Base-by-base conservation (phyloP, 2,888 invertebrate genomes). In the Aquatica leii region DNA sequence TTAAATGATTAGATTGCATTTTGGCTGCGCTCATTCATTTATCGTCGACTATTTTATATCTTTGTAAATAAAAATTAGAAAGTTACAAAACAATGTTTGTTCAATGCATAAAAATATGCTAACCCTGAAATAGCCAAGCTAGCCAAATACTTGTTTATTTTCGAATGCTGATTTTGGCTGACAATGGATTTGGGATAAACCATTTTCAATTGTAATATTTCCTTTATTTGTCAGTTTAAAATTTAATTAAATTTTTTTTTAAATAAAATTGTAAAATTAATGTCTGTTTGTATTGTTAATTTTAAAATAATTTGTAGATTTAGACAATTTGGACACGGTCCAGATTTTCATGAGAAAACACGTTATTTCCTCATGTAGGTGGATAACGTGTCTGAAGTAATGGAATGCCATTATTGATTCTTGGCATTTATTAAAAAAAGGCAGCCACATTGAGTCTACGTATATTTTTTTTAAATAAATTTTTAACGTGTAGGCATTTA, bases 71-170 rank as follows among this genome's bases (percentile, higher is more conserved):
- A 37, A 1, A 31, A 15, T 34, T 50, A 52, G 34, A 35, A 1
- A 24, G 21, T 49, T 49, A 49, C 2, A 49, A 50, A 35, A 52
- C n/a, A 52, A 11, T 21, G n/a, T 50, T 21, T 21, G 24, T 48
- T 50, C 31, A 34, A 50, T 24, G 24, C n/a, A 54, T 14, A 52
- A 62, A 62, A 59, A 59, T 56, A 63, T 20, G 41, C 34, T 56
- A 69, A 71, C 69, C 69, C 67, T 71, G 71, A 71, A 71, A 69
- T 60, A 62, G 61, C 57, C 53, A 41, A 15, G 49, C 50, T 66
- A 65, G 71, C 71, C 71, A 71, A 70, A 64, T 65, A 69, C 67
- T 71, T 67, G 57, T 66, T 63, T 70, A 70, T 70, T 71, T 71
- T 71, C 37, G 69, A 69, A 67, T 68, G 59, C 69, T 43, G 62